phyloP scores from a whole-genome alignment of 2,797 vertebrate genomes.

The Carduelis carduelis region DNA sequence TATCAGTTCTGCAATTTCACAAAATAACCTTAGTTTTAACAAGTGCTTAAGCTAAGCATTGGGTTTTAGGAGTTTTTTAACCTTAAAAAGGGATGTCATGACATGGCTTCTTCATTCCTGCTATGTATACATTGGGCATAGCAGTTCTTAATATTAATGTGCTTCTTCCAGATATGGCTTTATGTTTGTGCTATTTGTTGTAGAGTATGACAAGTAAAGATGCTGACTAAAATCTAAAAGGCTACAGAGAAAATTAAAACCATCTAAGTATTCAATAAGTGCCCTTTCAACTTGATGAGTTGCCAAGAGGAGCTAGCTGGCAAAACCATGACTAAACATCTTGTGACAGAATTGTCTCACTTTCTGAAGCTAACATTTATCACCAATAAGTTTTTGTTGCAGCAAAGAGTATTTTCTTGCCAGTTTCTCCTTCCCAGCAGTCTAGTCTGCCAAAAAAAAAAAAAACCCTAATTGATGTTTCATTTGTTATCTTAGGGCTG shows the following conservation, averaged over 20 bases:
- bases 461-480: not conserved
- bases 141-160: not conserved
- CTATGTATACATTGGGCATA: not conserved
- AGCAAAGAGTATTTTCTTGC: not conserved
- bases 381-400: not conserved
- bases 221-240: not conserved
- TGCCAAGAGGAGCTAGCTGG: not conserved
- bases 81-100: not conserved
- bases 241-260: not conserved
- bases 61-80: not conserved
- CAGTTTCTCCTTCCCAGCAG: not conserved
- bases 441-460: not conserved
- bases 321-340: not conserved
- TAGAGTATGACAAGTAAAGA: not conserved
- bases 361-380: not conserved
- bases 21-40: not conserved
- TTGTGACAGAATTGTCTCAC: not conserved
- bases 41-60: not conserved
- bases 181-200: not conserved
- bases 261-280: not conserved
- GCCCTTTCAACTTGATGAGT: not conserved
- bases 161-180: not conserved
- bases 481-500: not conserved
- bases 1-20: not conserved
- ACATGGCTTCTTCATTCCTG: not conserved